Evolutionary conservation across 2,888 invertebrate genomes (phyloP).

Genomic region (Troides helena): DNA sequence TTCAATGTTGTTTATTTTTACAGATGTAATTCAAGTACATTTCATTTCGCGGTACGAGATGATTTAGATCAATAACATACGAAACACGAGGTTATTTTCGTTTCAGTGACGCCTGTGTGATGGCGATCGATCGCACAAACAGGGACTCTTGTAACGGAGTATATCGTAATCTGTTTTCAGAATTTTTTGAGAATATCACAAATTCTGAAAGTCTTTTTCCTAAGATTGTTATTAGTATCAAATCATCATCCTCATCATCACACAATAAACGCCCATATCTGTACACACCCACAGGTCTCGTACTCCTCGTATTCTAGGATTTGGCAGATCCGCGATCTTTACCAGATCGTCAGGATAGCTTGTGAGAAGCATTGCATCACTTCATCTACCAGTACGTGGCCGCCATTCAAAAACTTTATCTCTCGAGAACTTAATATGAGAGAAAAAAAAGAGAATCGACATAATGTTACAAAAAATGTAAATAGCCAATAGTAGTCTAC

Average conservation of each 20-base stretch:
- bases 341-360: no score
- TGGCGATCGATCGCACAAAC: slow-evolving; percentile 17
- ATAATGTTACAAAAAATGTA: no score
- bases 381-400: no score
- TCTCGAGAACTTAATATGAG: no score
- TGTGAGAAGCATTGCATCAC: no score
- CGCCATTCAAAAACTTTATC: no score
- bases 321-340: no score
- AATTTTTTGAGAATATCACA: background rate
- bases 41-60: background rate
- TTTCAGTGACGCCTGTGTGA: slow-evolving; percentile 20
- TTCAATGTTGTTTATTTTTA: background rate
- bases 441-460: no score
- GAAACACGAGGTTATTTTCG: slow-evolving; percentile 24
- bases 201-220: background rate
- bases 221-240: background rate
- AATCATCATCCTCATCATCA: background rate
- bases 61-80: slow-evolving; percentile 16
- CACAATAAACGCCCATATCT: background rate
- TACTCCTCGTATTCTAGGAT: no score
- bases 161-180: background rate
- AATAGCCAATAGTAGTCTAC: no score
- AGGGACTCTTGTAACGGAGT: background rate
- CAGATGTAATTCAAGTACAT: background rate
- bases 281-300: no score